These are phyloP conservation scores for Neolamprologus variostigma DNA, from an alignment of 2,113 vertebrate species.

Conservation along the genomic window DNA sequence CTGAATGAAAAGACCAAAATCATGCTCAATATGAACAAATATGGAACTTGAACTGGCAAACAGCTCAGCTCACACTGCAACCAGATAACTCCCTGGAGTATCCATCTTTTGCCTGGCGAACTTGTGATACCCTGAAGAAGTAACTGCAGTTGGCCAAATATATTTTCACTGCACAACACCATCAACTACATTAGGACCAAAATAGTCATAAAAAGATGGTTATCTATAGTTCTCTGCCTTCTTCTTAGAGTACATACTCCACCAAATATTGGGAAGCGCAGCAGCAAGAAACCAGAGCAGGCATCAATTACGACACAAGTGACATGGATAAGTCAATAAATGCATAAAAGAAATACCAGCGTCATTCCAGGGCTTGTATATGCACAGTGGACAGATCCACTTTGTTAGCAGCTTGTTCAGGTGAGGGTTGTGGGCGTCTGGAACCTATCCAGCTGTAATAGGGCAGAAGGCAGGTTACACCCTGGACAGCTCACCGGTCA, in stretches of 20 bases:
- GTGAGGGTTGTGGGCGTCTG: background rate
- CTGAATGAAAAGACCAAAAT: background rate
- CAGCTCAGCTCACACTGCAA: background rate
- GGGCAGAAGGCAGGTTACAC: background rate
- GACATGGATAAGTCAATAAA: background rate
- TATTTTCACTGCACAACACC: background rate
- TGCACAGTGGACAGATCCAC: background rate
- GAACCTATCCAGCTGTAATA: background rate
- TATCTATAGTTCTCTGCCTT: background rate
- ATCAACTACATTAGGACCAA: background rate
- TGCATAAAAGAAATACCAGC: background rate
- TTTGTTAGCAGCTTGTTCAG: background rate
- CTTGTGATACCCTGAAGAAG: background rate
- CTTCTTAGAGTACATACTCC: background rate
- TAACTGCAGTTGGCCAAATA: background rate
- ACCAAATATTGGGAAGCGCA: background rate
- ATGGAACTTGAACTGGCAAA: background rate
- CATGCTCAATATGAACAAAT: background rate
- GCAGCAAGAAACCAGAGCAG: background rate
- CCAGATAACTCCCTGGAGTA: background rate
- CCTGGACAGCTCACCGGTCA: background rate
- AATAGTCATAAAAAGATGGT: background rate
- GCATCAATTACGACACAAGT: background rate
- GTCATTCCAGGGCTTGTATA: fast-evolving
- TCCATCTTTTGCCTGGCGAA: background rate